Evolutionary conservation across 2,797 vertebrate genomes (phyloP).

Genomic region (Graptemys geographica): DNA sequence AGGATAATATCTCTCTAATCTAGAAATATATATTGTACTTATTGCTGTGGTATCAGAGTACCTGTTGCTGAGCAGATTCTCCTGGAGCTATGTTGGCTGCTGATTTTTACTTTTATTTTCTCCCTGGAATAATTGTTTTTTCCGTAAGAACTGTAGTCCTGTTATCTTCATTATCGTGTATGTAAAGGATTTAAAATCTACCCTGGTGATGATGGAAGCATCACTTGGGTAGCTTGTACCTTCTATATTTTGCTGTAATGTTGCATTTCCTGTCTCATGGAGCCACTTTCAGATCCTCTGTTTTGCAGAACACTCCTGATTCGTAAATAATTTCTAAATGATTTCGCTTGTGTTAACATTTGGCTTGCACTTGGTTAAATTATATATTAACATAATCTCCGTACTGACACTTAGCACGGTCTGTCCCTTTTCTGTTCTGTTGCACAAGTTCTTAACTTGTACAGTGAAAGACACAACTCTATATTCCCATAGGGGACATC

Average conservation of each 20-base stretch:
- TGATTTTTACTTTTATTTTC: background rate
- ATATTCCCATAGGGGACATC: background rate
- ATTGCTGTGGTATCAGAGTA: background rate
- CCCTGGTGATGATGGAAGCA: background rate
- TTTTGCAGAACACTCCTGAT: background rate
- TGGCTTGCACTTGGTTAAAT: background rate
- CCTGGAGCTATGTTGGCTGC: background rate
- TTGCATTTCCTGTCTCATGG: background rate
- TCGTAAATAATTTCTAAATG: background rate
- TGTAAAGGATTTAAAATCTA: background rate
- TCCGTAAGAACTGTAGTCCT: fast-evolving
- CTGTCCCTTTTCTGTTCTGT: fast-evolving
- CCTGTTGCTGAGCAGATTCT: fast-evolving
- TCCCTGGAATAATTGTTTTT: background rate
- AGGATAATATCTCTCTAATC: background rate
- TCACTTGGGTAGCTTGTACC: background rate
- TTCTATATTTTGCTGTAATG: background rate
- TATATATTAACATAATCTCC: background rate
- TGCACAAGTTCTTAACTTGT: background rate
- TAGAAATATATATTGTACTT: background rate
- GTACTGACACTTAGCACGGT: background rate
- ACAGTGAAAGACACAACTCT: background rate
- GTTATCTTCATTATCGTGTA: fast-evolving
- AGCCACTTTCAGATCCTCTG: background rate
- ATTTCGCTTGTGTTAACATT: background rate